Base-by-base conservation (phyloP, 1,140 invertebrate species). In the Papilio xuthus region DNA sequence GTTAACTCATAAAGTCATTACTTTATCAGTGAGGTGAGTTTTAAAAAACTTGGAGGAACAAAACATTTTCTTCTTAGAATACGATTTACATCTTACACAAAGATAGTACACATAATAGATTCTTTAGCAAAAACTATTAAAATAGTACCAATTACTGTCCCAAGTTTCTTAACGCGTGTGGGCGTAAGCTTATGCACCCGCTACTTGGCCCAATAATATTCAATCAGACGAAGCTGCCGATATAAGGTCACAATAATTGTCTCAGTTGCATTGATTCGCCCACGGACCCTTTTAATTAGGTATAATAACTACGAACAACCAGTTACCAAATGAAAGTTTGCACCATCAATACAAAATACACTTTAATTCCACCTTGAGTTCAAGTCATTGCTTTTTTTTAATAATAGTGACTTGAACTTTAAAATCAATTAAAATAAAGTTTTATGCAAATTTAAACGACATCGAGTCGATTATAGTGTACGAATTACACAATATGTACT, bases 191-290 rank as follows among this genome's bases (percentile, higher is more conserved):
- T 47, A 72, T 72, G 41, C 70, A 44, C 42, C 23, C 41, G 71
- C 71, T 47, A 73, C 50, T 53, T 44, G 12, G 73, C 7, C 28
- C 73, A 75, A 75, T 75, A 56, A 75, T 50, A 50, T 75, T 75
- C 73, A 75, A 75, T 75, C 73, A 75, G 73, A 75, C 50, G 28
- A 75, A 53, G 73, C 28, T 75, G 44, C 26, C 50, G 73, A 75
- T 75, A 18, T 56, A 75, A 75, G 73, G 73, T 75, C 73, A 75
- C 44, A 50, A 75, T 75, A 75, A 75, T 56, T 75, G 18, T 32
- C 44, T 28, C 47, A 10, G 26, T 37, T 47, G 44, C 44, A 53
- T 75, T 56, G 50, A 50, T 53, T 53, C 73, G 47, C 28, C 28
- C 73, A 53, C 47, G 50, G 41, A 10, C 50, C 73, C 73, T 75